Percentiles rank a stretch among this genome's conserved stretches.
These are phyloP conservation scores for Ardeotis arabs DNA, from an alignment of 2,113 vertebrate species.

Conservation along the genomic window DNA sequence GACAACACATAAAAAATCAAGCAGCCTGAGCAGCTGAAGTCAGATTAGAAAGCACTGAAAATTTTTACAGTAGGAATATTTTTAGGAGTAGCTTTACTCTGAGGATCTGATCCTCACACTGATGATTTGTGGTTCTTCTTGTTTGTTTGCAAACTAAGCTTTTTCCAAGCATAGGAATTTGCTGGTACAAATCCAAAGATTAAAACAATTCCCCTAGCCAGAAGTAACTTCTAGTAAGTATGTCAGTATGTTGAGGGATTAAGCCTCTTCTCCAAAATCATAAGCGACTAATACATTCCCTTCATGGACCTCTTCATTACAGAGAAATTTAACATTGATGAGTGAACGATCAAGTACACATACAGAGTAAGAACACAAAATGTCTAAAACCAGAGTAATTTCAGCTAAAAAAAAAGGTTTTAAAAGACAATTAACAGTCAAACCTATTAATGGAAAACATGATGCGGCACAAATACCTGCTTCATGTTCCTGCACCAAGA, in stretches of 20 bases:
- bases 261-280: slow-evolving; percentile 10
- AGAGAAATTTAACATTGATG: neutral
- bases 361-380: neutral
- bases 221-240: neutral
- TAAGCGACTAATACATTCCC: neutral
- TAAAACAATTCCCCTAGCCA: neutral
- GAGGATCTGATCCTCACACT: neutral
- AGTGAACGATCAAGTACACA: rapidly evolving
- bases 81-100: neutral
- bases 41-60: neutral
- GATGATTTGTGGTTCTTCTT: neutral
- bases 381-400: neutral
- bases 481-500: slow-evolving; percentile 26
- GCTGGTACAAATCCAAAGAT: neutral
- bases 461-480: slow-evolving; percentile 55
- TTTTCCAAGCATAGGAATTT: neutral
- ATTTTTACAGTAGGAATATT: neutral
- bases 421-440: slow-evolving; percentile 6
- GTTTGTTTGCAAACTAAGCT: neutral
- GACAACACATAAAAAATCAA: neutral
- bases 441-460: neutral
- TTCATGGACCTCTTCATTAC: neutral
- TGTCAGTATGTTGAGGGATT: neutral
- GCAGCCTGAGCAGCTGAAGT: neutral
- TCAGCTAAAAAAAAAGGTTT: neutral